Percentiles rank a stretch among this genome's conserved stretches.
Evolutionary conservation across 2,888 invertebrate genomes (phyloP).

Genomic region (Agrochola lychnidis): DNA sequence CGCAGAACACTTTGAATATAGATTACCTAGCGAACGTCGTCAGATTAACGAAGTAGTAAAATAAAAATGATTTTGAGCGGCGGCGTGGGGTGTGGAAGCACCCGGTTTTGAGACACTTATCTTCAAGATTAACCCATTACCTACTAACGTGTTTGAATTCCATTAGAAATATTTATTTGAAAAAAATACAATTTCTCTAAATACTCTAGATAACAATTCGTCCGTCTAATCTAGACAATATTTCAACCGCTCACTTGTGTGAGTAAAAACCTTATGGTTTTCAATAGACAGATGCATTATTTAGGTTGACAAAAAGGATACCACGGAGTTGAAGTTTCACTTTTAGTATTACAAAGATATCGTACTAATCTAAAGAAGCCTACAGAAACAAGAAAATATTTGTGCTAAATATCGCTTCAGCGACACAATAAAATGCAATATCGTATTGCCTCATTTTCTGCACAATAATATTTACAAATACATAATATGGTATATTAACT

Average conservation of each 20-base stretch:
- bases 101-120: background rate
- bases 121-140: background rate
- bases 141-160: background rate
- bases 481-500: background rate
- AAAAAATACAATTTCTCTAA: background rate
- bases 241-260: background rate
- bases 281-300: background rate
- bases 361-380: background rate
- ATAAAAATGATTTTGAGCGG: slow-evolving; percentile 1
- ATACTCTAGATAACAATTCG: background rate
- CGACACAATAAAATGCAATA: background rate
- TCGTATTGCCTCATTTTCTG: background rate
- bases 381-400: background rate
- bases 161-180: background rate
- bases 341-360: background rate
- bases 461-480: background rate
- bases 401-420: background rate
- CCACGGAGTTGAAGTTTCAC: background rate
- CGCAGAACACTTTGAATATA: slow-evolving; percentile 31
- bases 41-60: slow-evolving; percentile 10
- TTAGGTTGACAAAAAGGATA: too few relatives aligned
- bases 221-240: background rate
- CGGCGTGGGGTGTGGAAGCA: too few relatives aligned
- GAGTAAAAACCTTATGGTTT: too few relatives aligned
- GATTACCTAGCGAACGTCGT: slow-evolving; percentile 16